These are phyloP conservation scores for Synanthedon formicaeformis DNA, from an alignment of 2,888 invertebrate species.

Conservation along the genomic window DNA sequence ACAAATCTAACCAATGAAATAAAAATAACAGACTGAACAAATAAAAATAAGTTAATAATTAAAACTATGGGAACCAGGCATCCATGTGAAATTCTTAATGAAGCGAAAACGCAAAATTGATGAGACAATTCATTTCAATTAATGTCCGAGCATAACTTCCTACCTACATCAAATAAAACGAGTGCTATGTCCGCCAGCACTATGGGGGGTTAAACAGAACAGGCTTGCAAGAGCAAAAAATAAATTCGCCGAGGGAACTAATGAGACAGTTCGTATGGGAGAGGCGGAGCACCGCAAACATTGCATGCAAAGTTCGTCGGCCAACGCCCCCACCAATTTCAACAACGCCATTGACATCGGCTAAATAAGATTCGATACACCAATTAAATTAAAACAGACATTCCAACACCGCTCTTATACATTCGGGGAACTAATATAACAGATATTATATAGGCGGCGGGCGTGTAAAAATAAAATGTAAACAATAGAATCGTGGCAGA, in stretches of 20 bases:
- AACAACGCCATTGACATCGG: constrained; percentile 29
- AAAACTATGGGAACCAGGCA: neutral
- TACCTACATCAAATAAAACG: constrained; percentile 28
- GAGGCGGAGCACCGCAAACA: constrained; percentile 15
- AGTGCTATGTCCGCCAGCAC: constrained; percentile 30
- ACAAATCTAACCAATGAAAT: neutral
- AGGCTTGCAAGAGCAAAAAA: constrained; percentile 35
- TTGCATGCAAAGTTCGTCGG: constrained; percentile 22
- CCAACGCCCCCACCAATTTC: constrained; percentile 33
- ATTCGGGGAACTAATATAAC: neutral
- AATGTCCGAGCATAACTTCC: constrained; percentile 27
- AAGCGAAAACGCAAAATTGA: constrained; percentile 19
- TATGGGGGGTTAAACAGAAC: constrained; percentile 41
- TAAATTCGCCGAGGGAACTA: constrained; percentile 37
- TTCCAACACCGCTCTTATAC: neutral
- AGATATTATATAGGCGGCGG: neutral
- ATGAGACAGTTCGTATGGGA: constrained; percentile 42
- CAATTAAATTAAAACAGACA: constrained; percentile 16
- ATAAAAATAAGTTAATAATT: neutral
- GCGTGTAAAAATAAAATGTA: neutral
- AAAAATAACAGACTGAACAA: neutral
- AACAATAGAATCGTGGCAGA: too few species aligned
- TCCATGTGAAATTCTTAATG: constrained; percentile 8
- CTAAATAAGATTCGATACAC: constrained; percentile 36
- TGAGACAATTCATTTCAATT: constrained; percentile 34